A percentile compares a stretch with the other conserved stretches of the same genome.
Evolutionary conservation across 2,797 vertebrate species (phyloP).

Genomic region (Gephyroberyx darwinii): DNA sequence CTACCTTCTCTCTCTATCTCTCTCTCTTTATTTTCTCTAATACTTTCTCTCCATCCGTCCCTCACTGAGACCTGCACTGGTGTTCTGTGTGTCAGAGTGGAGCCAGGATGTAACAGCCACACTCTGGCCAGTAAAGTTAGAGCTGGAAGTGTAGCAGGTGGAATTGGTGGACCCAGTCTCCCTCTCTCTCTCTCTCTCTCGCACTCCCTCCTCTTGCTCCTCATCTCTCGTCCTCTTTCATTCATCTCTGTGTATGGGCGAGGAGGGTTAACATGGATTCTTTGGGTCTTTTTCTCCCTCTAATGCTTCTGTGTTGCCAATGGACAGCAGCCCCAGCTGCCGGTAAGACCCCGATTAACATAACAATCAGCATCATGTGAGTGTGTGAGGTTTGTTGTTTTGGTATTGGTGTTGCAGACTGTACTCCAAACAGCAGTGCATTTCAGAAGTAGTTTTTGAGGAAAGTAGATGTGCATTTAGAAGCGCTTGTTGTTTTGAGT

Average conservation of each 20-base stretch:
- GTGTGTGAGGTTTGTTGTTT: conserved; percentile 19
- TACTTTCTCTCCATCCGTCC: conserved; percentile 12
- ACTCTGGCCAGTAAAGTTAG: conserved; percentile 33
- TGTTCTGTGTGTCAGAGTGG: conserved; percentile 21
- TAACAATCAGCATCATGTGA: conserved; percentile 46
- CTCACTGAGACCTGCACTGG: conserved; percentile 29
- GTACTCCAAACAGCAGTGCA: conserved; percentile 17
- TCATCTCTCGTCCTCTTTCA: conserved; percentile 59
- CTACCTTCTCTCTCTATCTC: conserved; percentile 1
- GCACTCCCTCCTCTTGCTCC: conserved; percentile 44
- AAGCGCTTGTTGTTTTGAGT: no score
- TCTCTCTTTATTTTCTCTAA: conserved; percentile 1
- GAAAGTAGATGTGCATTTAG: not conserved
- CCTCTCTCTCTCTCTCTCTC: conserved; percentile 18
- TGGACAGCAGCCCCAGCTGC: conserved; percentile 58
- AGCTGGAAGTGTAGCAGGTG: conserved; percentile 63
- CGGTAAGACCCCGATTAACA: conserved; percentile 73
- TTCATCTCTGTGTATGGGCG: conserved; percentile 69
- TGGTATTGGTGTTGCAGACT: conserved; percentile 14
- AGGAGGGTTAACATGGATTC: conserved; percentile 75
- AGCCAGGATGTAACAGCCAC: conserved; percentile 37
- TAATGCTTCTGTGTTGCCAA: conserved; percentile 63
- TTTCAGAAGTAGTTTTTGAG: conserved; percentile 5
- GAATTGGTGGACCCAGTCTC: conserved; percentile 42
- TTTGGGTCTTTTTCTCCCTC: conserved; percentile 67